A percentile compares a stretch with the other conserved stretches of the same genome.
Conservation (phyloP, 2,888 invertebrate genomes). For the Morpho helenor region DNA sequence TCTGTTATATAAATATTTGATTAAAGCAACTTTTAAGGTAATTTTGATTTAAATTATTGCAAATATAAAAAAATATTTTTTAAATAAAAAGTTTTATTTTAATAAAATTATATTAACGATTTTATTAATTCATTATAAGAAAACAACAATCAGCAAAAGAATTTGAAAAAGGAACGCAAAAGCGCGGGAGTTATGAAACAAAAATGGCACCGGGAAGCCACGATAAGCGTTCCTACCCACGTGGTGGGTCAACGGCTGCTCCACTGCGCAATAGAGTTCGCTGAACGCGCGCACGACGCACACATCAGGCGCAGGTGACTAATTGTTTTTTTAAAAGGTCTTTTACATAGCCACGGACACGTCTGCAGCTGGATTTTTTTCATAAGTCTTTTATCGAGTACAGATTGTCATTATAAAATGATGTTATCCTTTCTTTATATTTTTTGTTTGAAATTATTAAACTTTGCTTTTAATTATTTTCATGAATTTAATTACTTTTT, state of each 20-base stretch:
- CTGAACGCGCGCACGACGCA: slow-evolving; percentile 45
- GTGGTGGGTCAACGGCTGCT: slow-evolving; percentile 75
- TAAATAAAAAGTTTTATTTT: too few species aligned
- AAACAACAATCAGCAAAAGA: slow-evolving; percentile 1
- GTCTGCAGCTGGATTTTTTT: slow-evolving; percentile 1
- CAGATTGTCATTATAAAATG: neutral
- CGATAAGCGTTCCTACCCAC: slow-evolving; percentile 61
- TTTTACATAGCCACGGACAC: slow-evolving; percentile 17
- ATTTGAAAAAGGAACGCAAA: slow-evolving; percentile 25
- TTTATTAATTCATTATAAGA: too few species aligned
- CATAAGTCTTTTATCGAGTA: slow-evolving; percentile 1
- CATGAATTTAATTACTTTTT: too few species aligned
- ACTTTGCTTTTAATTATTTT: neutral
- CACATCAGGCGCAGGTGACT: slow-evolving; percentile 49
- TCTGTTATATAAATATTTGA: too few species aligned
- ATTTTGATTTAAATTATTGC: too few species aligned
- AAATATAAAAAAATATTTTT: too few species aligned
- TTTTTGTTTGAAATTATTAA: neutral
- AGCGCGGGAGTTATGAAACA: slow-evolving; percentile 34
- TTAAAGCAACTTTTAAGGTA: too few species aligned
- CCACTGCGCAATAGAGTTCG: slow-evolving; percentile 67
- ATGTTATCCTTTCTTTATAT: too few species aligned
- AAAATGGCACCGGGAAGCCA: slow-evolving; percentile 34
- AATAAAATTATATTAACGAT: too few species aligned
- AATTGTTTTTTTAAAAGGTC: slow-evolving; percentile 41